These are phyloP conservation scores for Prolemur simus DNA, from an alignment of 2,113 vertebrate species.

Conservation along the genomic window DNA sequence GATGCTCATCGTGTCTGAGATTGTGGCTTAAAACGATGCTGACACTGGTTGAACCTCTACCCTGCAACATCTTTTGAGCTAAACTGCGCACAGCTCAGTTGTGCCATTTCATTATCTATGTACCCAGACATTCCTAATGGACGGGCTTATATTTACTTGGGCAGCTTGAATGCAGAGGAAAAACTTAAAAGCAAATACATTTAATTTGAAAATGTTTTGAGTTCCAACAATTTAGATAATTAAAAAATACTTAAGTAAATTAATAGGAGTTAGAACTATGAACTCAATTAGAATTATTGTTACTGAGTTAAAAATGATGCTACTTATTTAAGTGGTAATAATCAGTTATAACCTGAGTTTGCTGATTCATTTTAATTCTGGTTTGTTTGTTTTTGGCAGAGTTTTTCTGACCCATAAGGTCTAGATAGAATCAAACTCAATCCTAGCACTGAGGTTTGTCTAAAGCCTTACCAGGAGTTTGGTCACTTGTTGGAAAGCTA, in stretches of 20 bases:
- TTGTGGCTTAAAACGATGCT: neutral
- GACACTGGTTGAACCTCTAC: neutral
- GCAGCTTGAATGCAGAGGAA: neutral
- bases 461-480: neutral
- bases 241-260: slow-evolving; percentile 32
- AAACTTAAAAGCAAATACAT: neutral
- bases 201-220: slow-evolving; percentile 54
- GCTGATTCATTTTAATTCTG: neutral
- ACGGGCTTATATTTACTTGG: neutral
- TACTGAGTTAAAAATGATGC: neutral
- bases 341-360: neutral
- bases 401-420: neutral
- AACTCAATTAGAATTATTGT: slow-evolving; percentile 33
- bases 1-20: neutral
- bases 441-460: neutral
- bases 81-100: neutral
- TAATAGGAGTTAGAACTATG: neutral
- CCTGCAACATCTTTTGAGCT: neutral
- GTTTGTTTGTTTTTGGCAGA: neutral
- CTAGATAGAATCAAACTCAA: neutral
- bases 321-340: neutral
- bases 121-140: neutral
- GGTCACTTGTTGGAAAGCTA: neutral
- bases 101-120: neutral
- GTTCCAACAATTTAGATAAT: neutral